These are phyloP conservation scores for Plecotus auritus DNA, from an alignment of 2,113 vertebrate genomes.

Conservation along the genomic window DNA sequence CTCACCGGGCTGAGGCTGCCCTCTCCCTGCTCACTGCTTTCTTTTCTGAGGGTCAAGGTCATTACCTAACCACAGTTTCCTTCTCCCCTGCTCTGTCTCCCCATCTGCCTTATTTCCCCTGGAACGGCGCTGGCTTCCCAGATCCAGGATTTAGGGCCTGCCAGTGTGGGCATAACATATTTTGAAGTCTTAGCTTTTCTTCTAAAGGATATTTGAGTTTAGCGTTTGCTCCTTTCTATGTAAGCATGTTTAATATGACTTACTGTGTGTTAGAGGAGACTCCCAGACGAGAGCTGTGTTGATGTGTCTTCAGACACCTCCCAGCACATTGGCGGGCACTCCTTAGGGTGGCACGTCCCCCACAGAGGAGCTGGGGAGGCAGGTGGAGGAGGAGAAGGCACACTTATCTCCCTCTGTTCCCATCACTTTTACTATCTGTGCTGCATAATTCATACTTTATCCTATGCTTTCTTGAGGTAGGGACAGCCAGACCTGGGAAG, in stretches of 20 bases:
- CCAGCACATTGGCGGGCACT: not conserved
- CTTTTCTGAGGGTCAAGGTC: not conserved
- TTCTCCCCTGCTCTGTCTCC: not conserved
- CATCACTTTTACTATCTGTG: not conserved
- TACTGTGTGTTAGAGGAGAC: not conserved
- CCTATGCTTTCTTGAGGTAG: not conserved
- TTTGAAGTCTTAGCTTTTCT: slow-evolving; percentile 35
- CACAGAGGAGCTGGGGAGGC: not conserved
- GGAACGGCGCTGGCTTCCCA: not conserved
- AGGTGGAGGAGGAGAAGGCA: not conserved
- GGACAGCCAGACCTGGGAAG: not conserved
- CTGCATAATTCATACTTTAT: not conserved
- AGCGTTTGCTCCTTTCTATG: not conserved
- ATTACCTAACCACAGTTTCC: not conserved
- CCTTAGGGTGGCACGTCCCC: not conserved
- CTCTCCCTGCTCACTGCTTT: not conserved
- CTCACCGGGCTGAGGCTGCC: not conserved
- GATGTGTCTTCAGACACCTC: not conserved
- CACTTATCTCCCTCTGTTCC: not conserved
- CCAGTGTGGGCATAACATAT: not conserved
- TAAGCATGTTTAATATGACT: not conserved
- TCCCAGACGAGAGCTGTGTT: not conserved
- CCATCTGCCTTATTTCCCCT: not conserved
- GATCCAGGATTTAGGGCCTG: not conserved
- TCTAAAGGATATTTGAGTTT: slow-evolving; percentile 18